These are phyloP conservation scores for Perodicticus potto DNA, from an alignment of 2,797 vertebrate species.

Conservation along the genomic window DNA sequence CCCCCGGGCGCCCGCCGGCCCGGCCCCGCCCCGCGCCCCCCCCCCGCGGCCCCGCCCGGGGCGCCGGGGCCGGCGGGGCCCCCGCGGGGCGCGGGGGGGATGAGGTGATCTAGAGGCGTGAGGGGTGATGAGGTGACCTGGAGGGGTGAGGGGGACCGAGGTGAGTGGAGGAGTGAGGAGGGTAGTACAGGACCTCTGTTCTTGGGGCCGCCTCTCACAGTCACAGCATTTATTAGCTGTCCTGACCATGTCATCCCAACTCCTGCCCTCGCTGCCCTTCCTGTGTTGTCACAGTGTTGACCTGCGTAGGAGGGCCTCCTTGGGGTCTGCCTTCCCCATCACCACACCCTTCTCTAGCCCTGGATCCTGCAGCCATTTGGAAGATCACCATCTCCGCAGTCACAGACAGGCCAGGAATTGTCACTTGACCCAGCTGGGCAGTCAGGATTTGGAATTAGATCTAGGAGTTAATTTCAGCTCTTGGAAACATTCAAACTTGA, in stretches of 20 bases:
- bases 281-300: background rate
- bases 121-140: fast-evolving
- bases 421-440: no score
- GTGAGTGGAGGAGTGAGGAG: background rate
- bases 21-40: no score
- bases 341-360: fast-evolving
- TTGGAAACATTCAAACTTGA: background rate
- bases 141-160: background rate
- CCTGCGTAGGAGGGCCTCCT: background rate
- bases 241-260: background rate
- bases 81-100: no score
- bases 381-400: background rate
- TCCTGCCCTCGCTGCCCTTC: background rate
- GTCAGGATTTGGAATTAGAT: background rate
- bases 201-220: no score
- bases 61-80: no score
- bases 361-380: background rate
- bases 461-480: background rate
- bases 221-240: no score
- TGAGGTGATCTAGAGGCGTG: background rate
- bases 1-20: no score
- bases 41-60: no score
- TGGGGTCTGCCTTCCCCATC: background rate
- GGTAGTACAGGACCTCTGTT: background rate
- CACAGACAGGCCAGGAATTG: no score